phyloP scores from a whole-genome alignment of 2,113 vertebrate species.

The Loxodonta africana region DNA sequence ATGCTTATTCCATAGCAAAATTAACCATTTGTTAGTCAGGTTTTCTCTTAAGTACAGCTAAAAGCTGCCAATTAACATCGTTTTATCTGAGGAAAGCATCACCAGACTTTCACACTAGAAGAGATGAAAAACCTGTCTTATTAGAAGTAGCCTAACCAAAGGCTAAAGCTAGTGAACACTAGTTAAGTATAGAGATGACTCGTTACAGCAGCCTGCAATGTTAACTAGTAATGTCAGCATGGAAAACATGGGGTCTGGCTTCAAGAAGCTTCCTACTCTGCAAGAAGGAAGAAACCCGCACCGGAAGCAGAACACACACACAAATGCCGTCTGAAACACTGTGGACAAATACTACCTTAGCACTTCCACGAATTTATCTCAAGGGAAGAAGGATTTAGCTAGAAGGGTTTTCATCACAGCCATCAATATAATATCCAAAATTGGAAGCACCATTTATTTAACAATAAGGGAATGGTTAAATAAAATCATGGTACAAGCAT shows the following conservation, averaged over 20 bases:
- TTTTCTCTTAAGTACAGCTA: neutral
- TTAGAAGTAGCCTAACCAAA: neutral
- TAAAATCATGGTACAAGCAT: slow-evolving; percentile 2
- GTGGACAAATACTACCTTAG: neutral
- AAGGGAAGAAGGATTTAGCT: slow-evolving; percentile 59
- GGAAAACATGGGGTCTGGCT: neutral
- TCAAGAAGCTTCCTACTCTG: slow-evolving; percentile 40
- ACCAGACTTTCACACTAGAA: neutral
- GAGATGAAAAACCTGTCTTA: neutral
- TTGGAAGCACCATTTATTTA: slow-evolving; percentile 56
- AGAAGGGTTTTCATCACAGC: slow-evolving; percentile 51
- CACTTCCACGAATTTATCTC: slow-evolving; percentile 51
- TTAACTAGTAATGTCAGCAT: neutral
- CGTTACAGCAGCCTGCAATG: neutral
- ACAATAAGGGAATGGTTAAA: slow-evolving; percentile 29
- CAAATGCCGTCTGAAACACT: neutral
- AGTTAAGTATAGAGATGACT: neutral
- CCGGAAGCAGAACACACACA: neutral
- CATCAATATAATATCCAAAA: slow-evolving; percentile 52
- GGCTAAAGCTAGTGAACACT: neutral
- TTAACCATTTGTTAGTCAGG: neutral
- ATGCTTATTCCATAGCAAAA: neutral
- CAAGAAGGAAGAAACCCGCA: neutral
- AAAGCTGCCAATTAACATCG: neutral
- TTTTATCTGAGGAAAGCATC: neutral